These are phyloP conservation scores for Nomada ferruginata DNA, from an alignment of 2,888 invertebrate genomes.

Conservation along the genomic window DNA sequence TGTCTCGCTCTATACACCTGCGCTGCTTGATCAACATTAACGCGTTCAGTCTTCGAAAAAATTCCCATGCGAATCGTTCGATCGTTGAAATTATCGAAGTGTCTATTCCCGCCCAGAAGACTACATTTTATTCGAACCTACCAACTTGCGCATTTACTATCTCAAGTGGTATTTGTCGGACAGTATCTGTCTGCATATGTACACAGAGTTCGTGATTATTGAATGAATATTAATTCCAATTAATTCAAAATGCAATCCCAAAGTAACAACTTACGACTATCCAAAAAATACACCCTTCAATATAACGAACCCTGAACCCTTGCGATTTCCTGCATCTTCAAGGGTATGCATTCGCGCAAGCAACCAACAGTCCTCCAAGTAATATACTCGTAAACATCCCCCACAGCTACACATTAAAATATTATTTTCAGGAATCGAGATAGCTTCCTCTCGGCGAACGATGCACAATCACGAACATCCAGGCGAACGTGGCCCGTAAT, in stretches of 20 bases:
- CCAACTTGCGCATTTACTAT: too few species aligned
- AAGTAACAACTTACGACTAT: too few species aligned
- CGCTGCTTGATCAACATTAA: conserved; percentile 18
- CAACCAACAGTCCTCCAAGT: neutral
- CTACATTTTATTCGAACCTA: too few species aligned
- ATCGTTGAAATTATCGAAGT: too few species aligned
- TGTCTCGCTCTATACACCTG: conserved; percentile 11
- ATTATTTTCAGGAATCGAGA: neutral
- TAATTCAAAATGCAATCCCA: too few species aligned
- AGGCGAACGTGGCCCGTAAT: conserved; percentile 30
- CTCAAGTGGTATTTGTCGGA: too few species aligned
- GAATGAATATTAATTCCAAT: too few species aligned
- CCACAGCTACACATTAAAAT: neutral
- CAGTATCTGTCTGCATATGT: too few species aligned
- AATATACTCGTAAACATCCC: neutral
- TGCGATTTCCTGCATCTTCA: neutral
- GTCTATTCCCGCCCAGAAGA: too few species aligned
- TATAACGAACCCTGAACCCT: neutral
- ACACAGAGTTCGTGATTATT: too few species aligned
- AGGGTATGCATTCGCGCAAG: neutral
- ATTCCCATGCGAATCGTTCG: neutral
- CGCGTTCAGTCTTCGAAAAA: conserved; percentile 11
- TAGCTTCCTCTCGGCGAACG: neutral
- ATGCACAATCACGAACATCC: neutral
- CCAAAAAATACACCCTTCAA: too few species aligned